phyloP scores from a whole-genome alignment of 2,797 vertebrate species.

The Phataginus tetradactyla region DNA sequence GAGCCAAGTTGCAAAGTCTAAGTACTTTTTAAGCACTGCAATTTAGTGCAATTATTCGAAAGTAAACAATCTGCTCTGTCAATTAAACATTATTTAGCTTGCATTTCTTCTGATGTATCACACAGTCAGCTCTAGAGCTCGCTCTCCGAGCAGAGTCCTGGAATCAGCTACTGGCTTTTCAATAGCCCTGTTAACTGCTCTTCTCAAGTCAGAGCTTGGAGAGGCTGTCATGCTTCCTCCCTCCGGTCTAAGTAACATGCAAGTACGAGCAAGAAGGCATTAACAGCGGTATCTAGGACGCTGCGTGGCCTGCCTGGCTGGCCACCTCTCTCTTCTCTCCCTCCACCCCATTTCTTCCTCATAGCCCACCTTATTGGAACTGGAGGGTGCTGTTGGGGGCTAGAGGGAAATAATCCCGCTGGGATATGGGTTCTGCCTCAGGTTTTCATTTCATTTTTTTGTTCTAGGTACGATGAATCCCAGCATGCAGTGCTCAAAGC shows the following conservation, averaged over 20 bases:
- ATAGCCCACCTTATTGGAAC: background rate
- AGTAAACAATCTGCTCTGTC: constrained; percentile 83
- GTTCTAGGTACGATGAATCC: background rate
- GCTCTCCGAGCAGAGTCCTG: constrained; percentile 8
- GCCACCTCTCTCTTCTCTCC: background rate
- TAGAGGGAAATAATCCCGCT: background rate
- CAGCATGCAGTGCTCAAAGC: background rate
- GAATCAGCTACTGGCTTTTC: background rate
- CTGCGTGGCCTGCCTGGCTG: accelerated
- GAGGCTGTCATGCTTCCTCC: background rate
- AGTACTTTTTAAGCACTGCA: constrained; percentile 80
- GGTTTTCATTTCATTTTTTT: background rate
- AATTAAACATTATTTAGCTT: constrained; percentile 84
- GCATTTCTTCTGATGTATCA: constrained; percentile 72
- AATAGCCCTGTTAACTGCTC: background rate
- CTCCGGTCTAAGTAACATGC: background rate
- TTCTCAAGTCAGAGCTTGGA: background rate
- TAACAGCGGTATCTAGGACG: accelerated
- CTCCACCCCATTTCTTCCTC: background rate
- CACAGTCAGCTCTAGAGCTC: background rate
- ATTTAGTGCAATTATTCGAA: constrained; percentile 81
- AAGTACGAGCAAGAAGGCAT: background rate
- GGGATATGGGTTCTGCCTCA: background rate
- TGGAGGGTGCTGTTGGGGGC: background rate
- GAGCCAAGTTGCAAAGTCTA: constrained; percentile 72